phyloP scores from a whole-genome alignment of 2,797 vertebrate genomes.

The Hephaestus fuliginosus region DNA sequence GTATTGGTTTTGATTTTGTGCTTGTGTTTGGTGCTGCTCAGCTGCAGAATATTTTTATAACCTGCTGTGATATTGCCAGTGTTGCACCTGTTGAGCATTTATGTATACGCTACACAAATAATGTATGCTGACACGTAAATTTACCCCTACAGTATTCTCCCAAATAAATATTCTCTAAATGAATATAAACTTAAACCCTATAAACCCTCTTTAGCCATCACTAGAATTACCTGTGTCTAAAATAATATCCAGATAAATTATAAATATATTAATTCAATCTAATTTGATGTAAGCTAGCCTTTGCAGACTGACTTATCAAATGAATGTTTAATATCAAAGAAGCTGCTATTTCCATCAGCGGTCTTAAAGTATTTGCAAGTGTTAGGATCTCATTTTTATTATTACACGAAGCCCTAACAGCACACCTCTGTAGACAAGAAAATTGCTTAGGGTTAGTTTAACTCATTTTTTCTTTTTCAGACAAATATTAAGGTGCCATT shows the following conservation, averaged over 20 bases:
- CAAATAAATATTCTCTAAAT: background rate
- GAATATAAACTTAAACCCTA: too few relatives aligned
- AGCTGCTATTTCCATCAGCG: background rate
- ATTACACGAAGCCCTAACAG: slow-evolving; percentile 12
- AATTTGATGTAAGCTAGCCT: too few relatives aligned
- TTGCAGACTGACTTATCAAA: background rate
- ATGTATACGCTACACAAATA: background rate
- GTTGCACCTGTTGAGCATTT: background rate
- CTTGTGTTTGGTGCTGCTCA: background rate
- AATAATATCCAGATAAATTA: background rate
- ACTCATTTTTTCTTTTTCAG: slow-evolving; percentile 15
- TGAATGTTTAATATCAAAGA: background rate
- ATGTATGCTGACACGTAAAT: background rate
- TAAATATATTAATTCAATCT: background rate
- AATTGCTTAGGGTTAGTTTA: slow-evolving; percentile 10
- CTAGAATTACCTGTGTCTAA: background rate
- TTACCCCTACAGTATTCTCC: background rate
- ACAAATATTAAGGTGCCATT: slow-evolving; percentile 41
- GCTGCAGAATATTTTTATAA: background rate
- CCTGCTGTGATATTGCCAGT: background rate
- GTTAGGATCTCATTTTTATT: slow-evolving; percentile 6
- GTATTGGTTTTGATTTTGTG: background rate
- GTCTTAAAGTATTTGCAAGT: background rate
- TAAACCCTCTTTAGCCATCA: background rate
- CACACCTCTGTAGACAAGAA: background rate